Evolutionary conservation across 2,888 invertebrate species (phyloP).

Genomic region (Phymatocera aterrima): DNA sequence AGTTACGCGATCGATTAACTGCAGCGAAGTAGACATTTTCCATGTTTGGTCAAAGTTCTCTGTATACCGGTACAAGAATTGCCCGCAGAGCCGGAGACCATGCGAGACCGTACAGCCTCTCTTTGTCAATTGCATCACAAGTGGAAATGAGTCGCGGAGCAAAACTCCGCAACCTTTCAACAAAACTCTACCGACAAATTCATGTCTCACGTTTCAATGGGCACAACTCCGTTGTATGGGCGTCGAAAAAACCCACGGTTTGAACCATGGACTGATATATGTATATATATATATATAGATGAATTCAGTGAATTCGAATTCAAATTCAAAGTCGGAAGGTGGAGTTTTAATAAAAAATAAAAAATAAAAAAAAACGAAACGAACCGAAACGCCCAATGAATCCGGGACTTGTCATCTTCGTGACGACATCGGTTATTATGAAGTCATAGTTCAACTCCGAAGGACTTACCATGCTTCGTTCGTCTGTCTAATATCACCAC

Average conservation of each 20-base stretch:
- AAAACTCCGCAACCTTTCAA: neutral
- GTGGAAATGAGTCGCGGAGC: neutral
- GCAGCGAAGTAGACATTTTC: slow-evolving; percentile 30
- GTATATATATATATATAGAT: too few species aligned
- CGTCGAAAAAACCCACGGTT: neutral
- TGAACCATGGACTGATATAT: neutral
- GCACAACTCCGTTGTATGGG: neutral
- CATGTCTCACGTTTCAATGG: neutral
- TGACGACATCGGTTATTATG: too few species aligned
- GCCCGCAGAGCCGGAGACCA: too few species aligned
- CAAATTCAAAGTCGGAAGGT: neutral
- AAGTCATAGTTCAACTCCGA: neutral
- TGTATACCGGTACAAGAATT: neutral
- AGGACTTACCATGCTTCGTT: slow-evolving; percentile 76
- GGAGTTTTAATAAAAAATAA: neutral
- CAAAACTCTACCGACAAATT: neutral
- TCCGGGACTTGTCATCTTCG: too few species aligned
- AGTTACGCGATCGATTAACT: neutral
- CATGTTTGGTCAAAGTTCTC: slow-evolving; percentile 41
- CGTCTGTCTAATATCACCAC: slow-evolving; percentile 77
- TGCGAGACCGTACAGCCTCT: neutral
- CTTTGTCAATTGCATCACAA: slow-evolving; percentile 11
- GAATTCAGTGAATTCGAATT: neutral
- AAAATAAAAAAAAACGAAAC: too few species aligned
- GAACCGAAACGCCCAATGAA: too few species aligned